phyloP scores from a whole-genome alignment of 1,140 invertebrate species.

The Carposina sasakii region DNA sequence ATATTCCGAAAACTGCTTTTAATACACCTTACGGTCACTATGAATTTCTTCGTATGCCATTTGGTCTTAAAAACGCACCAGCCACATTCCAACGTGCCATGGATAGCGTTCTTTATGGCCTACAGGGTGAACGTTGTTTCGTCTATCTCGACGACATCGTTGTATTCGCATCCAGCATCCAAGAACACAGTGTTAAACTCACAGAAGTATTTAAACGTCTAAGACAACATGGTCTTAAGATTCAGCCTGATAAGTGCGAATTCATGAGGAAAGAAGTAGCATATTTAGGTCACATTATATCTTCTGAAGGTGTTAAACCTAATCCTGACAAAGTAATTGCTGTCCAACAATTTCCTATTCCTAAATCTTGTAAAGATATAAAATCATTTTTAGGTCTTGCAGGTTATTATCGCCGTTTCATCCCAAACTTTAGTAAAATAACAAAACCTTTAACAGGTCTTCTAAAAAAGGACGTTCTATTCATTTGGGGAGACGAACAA shows the following conservation, averaged over 20 bases:
- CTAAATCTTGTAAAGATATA: constrained; percentile 44
- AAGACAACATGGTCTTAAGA: constrained; percentile 37
- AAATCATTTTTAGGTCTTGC: constrained; percentile 58
- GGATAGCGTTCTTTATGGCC: constrained; percentile 46
- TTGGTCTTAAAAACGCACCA: constrained; percentile 39
- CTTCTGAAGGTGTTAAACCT: constrained; percentile 47
- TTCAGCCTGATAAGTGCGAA: constrained; percentile 39
- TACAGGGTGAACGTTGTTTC: constrained; percentile 24
- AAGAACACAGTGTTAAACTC: constrained; percentile 43
- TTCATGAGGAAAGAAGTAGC: constrained; percentile 49
- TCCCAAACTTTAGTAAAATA: constrained; percentile 39
- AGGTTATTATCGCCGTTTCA: constrained; percentile 27
- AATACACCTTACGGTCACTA: constrained; percentile 30
- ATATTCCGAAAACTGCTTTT: constrained; percentile 58
- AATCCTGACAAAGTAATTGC: constrained; percentile 51
- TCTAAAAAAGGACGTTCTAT: constrained; percentile 42
- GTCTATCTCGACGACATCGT: constrained; percentile 59
- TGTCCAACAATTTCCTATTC: constrained; percentile 44
- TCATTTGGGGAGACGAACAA: constrained; percentile 17
- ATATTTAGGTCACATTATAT: constrained; percentile 55
- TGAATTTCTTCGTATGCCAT: constrained; percentile 41
- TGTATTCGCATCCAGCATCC: constrained; percentile 22
- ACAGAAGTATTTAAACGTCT: constrained; percentile 37
- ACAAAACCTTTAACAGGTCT: constrained; percentile 33
- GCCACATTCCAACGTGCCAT: constrained; percentile 32